Evolutionary conservation across 2,797 vertebrate genomes (phyloP).

Genomic region (Dendrocincla fuliginosa): DNA sequence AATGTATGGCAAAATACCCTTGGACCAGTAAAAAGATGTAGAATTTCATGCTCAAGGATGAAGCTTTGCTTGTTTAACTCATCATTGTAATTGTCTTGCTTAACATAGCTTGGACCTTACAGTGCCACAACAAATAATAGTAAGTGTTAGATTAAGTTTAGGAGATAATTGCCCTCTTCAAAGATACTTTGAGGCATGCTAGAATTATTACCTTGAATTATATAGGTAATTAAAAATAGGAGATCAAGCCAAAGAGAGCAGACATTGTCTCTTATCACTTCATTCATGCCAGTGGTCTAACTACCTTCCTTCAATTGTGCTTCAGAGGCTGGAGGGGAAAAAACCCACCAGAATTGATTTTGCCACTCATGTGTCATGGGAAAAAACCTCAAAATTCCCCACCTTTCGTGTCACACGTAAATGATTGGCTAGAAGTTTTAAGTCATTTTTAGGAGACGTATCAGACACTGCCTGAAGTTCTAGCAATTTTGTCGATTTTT

Average conservation of each 20-base stretch:
- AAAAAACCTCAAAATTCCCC: fast-evolving
- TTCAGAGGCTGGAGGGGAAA: neutral
- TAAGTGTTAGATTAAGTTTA: neutral
- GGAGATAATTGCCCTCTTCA: neutral
- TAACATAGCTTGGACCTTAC: neutral
- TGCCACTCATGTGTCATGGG: neutral
- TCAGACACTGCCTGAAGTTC: neutral
- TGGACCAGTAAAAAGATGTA: neutral
- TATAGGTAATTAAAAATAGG: neutral
- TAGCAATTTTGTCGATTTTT: neutral
- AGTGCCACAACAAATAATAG: neutral
- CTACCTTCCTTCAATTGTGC: neutral
- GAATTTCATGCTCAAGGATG: neutral
- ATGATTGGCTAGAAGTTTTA: neutral
- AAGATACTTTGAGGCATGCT: neutral
- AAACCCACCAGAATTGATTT: neutral
- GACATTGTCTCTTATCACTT: neutral
- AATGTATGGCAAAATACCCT: neutral
- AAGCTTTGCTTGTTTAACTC: neutral
- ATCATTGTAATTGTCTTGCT: neutral
- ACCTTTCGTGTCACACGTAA: fast-evolving
- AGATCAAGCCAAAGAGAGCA: neutral
- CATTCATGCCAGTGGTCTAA: neutral
- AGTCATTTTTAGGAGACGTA: neutral
- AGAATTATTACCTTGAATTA: neutral